phyloP scores from a whole-genome alignment of 2,797 vertebrate species.

The Adrianichthys oophorus region DNA sequence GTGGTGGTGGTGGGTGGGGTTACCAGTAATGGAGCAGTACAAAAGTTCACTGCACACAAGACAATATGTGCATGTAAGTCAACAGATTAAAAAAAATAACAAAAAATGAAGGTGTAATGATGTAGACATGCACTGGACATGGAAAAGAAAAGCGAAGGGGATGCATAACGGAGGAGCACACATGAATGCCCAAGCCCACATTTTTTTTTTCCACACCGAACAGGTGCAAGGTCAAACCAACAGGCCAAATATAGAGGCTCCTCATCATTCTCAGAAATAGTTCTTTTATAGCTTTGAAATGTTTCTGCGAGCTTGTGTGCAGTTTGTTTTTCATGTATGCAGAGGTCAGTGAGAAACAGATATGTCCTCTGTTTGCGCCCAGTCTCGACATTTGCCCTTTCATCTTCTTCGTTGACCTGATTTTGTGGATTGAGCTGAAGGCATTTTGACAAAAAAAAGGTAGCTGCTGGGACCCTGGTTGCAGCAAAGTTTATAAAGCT shows the following conservation, averaged over 20 bases:
- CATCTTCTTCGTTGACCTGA: constrained; percentile 33
- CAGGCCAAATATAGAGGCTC: constrained; percentile 66
- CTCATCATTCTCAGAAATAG: constrained; percentile 66
- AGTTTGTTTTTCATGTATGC: constrained; percentile 54
- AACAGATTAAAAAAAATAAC: background rate
- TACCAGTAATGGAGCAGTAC: constrained; percentile 74
- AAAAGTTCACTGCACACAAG: constrained; percentile 34
- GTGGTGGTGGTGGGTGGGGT: constrained; percentile 22
- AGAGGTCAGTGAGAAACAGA: constrained; percentile 45
- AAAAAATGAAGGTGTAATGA: constrained; percentile 16
- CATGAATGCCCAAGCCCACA: constrained; percentile 27
- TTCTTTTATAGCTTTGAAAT: constrained; percentile 60
- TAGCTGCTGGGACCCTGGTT: constrained; percentile 25
- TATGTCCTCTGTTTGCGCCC: constrained; percentile 50
- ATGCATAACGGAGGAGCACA: constrained; percentile 18
- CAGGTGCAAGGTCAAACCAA: constrained; percentile 74
- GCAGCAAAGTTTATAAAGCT: background rate
- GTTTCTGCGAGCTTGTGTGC: constrained; percentile 56
- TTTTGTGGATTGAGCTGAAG: background rate
- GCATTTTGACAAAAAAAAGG: background rate
- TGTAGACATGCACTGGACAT: constrained; percentile 32
- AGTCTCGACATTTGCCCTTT: constrained; percentile 45
- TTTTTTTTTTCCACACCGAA: constrained; percentile 58
- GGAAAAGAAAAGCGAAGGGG: constrained; percentile 13
- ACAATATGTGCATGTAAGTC: background rate